These are phyloP conservation scores for Meteorus cinctellus DNA, from an alignment of 2,888 invertebrate species.

Conservation along the genomic window DNA sequence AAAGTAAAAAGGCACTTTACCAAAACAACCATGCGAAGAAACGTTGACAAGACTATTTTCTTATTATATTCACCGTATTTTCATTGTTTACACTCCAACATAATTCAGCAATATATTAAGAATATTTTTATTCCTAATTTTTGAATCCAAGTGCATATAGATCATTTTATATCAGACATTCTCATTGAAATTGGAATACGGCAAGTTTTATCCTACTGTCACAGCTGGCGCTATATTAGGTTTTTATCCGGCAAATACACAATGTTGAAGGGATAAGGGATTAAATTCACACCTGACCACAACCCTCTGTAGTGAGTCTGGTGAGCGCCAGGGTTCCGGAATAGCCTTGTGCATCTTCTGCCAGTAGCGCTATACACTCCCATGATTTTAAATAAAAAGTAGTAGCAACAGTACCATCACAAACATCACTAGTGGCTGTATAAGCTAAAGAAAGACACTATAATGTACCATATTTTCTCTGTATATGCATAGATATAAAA, in stretches of 20 bases:
- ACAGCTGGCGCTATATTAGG: constrained; percentile 66
- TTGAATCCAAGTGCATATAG: background rate
- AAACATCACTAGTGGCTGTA: background rate
- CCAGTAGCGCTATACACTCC: constrained; percentile 53
- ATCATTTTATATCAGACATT: background rate
- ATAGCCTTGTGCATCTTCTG: constrained; percentile 60
- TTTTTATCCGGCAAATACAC: constrained; percentile 74
- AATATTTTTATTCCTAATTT: constrained; percentile 14
- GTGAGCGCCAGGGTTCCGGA: background rate
- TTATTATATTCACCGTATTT: background rate
- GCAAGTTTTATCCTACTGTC: background rate
- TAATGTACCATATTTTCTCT: constrained; percentile 10
- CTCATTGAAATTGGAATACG: background rate
- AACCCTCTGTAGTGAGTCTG: constrained; percentile 45
- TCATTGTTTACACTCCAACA: background rate
- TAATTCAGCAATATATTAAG: background rate
- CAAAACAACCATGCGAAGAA: constrained; percentile 1
- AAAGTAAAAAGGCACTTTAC: constrained; percentile 3
- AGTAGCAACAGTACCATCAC: constrained; percentile 29
- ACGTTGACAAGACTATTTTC: constrained; percentile 36
- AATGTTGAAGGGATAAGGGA: constrained; percentile 73
- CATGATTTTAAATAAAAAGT: constrained; percentile 52
- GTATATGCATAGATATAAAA: background rate
- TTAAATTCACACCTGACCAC: constrained; percentile 68
- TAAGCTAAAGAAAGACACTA: background rate